Evolutionary conservation across 2,113 vertebrate genomes (phyloP).

Genomic region (Ammodytes marinus): DNA sequence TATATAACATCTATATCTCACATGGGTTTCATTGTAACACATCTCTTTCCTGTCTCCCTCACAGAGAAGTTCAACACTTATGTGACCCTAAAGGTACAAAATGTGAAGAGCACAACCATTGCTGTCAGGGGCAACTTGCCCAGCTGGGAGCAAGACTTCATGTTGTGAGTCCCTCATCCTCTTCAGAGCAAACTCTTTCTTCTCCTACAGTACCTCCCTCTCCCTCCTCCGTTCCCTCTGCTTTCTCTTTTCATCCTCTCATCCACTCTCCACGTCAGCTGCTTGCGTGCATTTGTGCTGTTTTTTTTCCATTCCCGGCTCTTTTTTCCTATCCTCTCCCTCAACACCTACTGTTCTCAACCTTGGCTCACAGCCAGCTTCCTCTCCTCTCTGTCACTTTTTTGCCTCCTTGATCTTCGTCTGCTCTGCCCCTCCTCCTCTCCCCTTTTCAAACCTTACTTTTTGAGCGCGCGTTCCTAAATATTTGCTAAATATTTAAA

Average conservation of each 20-base stretch:
- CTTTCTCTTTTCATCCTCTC: slow-evolving; percentile 23
- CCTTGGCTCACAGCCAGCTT: slow-evolving; percentile 55
- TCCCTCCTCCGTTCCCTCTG: slow-evolving; percentile 25
- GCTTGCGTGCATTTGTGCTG: slow-evolving; percentile 31
- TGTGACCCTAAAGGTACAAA: slow-evolving; percentile 98
- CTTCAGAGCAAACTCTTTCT: slow-evolving; percentile 31
- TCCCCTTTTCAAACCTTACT: slow-evolving; percentile 3
- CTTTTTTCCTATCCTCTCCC: slow-evolving; percentile 37
- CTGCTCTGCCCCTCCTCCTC: slow-evolving; percentile 30
- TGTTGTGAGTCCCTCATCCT: slow-evolving; percentile 92
- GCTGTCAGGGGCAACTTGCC: slow-evolving; percentile 94
- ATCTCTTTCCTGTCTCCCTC: slow-evolving; percentile 37
- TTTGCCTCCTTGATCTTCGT: slow-evolving; percentile 63
- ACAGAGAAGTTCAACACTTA: slow-evolving; percentile 98
- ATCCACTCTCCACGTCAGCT: slow-evolving; percentile 35
- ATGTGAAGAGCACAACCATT: slow-evolving; percentile 99
- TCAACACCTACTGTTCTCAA: slow-evolving; percentile 38
- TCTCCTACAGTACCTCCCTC: slow-evolving; percentile 6
- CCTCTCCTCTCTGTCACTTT: slow-evolving; percentile 53
- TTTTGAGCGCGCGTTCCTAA: slow-evolving; percentile 26
- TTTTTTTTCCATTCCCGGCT: slow-evolving; percentile 5
- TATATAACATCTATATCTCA: background rate
- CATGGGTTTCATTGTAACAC: background rate
- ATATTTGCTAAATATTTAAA: slow-evolving; percentile 16
- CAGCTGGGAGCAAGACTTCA: slow-evolving; percentile 99